phyloP scores from a whole-genome alignment of 1,140 invertebrate genomes.

The Musca domestica region DNA sequence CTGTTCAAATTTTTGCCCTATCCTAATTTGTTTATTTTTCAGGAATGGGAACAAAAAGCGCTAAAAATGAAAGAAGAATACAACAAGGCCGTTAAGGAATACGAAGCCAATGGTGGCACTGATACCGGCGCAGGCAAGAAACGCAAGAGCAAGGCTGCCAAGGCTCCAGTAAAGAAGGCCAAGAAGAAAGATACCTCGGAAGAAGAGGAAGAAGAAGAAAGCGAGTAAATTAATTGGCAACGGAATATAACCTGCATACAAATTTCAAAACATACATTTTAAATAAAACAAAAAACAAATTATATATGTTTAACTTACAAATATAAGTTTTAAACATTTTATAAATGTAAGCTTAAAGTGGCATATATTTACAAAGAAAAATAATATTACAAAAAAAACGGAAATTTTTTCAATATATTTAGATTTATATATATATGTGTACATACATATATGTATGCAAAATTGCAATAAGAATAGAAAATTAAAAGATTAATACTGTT shows the following conservation, averaged over 20 bases:
- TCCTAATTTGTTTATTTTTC: conserved; percentile 29
- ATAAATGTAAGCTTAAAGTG: conserved; percentile 28
- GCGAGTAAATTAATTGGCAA: conserved; percentile 38
- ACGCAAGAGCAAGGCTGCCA: conserved; percentile 56
- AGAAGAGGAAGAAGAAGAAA: conserved; percentile 51
- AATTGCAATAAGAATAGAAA: conserved; percentile 24
- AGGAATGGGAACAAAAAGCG: conserved; percentile 90
- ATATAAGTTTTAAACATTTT: conserved; percentile 30
- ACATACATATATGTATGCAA: neutral
- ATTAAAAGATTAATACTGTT: conserved; percentile 19
- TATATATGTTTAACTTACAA: conserved; percentile 25
- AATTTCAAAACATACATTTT: neutral
- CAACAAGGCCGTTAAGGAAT: conserved; percentile 82
- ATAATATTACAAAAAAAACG: conserved; percentile 4
- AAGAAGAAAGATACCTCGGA: conserved; percentile 49
- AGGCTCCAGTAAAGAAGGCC: conserved; percentile 43
- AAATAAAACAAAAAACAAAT: neutral
- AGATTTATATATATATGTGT: neutral
- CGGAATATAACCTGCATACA: conserved; percentile 7
- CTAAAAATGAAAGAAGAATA: conserved; percentile 84
- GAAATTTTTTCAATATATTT: conserved; percentile 9
- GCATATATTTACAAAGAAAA: conserved; percentile 22
- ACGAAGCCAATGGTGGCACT: conserved; percentile 70
- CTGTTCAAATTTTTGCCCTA: neutral
- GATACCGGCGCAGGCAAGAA: conserved; percentile 56